These are phyloP conservation scores for Antheraea mylitta DNA, from an alignment of 1,140 invertebrate species.

Conservation along the genomic window DNA sequence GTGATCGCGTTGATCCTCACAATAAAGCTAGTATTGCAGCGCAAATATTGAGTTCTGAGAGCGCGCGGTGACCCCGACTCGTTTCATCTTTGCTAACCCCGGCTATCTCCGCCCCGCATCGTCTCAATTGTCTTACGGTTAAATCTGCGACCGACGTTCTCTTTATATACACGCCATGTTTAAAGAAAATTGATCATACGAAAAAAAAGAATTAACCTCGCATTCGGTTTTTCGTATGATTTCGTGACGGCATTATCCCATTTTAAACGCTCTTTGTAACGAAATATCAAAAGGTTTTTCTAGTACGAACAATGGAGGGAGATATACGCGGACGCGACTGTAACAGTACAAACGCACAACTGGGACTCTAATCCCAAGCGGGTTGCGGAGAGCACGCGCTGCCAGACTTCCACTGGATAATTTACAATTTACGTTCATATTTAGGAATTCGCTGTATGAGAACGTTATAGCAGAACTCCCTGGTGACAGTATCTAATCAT, in stretches of 20 bases:
- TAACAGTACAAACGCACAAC: conserved; percentile 61
- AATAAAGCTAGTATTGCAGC: conserved; percentile 64
- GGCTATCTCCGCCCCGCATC: conserved; percentile 49
- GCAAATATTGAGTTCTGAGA: conserved; percentile 61
- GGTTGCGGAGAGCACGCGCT: conserved; percentile 55
- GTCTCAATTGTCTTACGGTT: conserved; percentile 63
- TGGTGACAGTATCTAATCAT: not conserved
- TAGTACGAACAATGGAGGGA: conserved; percentile 50
- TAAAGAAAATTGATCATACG: conserved; percentile 9
- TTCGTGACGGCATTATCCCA: conserved; percentile 39
- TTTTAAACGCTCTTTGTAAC: conserved; percentile 28
- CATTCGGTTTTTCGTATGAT: conserved; percentile 30
- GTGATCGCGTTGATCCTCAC: conserved; percentile 42
- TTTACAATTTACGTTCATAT: conserved; percentile 64
- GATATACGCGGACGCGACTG: conserved; percentile 51
- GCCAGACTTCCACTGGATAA: conserved; percentile 48
- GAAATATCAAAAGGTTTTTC: conserved; percentile 43
- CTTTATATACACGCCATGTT: conserved; percentile 18
- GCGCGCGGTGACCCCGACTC: conserved; percentile 55
- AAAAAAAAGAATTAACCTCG: conserved; percentile 26
- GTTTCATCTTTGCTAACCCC: conserved; percentile 65
- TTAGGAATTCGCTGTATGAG: conserved; percentile 27
- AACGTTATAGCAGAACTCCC: not conserved
- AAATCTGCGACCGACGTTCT: conserved; percentile 40
- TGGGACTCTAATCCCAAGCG: conserved; percentile 60